These are phyloP conservation scores for Paratilapia polleni DNA, from an alignment of 2,113 vertebrate species.

Conservation along the genomic window DNA sequence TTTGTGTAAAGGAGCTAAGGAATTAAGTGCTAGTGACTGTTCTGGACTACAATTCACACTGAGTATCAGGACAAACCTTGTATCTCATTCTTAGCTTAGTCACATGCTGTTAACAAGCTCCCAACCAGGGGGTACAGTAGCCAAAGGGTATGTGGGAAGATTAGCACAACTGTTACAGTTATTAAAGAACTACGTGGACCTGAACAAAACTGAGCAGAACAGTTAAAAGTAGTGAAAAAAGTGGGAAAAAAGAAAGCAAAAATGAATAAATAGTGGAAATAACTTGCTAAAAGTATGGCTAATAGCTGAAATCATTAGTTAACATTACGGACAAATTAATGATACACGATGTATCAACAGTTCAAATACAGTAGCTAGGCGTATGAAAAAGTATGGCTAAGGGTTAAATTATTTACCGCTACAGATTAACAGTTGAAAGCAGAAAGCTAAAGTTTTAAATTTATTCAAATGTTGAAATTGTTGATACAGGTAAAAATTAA, in stretches of 20 bases:
- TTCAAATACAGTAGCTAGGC: background rate
- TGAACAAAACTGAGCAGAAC: background rate
- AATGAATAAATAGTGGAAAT: background rate
- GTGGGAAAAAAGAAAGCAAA: background rate
- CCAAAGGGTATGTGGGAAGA: background rate
- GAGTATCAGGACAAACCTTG: background rate
- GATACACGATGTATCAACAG: rapidly evolving
- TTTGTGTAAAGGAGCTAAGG: background rate
- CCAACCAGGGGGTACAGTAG: background rate
- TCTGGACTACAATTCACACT: background rate
- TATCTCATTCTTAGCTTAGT: background rate
- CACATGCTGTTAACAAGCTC: background rate
- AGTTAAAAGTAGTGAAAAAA: background rate
- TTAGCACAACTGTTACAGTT: background rate
- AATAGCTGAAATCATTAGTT: background rate
- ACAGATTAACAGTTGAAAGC: too few relatives aligned
- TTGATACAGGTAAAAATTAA: too few relatives aligned
- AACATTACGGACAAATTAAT: background rate
- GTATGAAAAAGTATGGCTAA: background rate
- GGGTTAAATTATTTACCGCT: too few relatives aligned
- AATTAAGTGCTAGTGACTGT: background rate
- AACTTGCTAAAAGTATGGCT: rapidly evolving
- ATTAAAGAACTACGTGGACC: background rate
- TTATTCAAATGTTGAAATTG: too few relatives aligned
- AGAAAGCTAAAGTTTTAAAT: too few relatives aligned